phyloP scores from a whole-genome alignment of 2,888 invertebrate genomes.

The Drymonia ruficornis region DNA sequence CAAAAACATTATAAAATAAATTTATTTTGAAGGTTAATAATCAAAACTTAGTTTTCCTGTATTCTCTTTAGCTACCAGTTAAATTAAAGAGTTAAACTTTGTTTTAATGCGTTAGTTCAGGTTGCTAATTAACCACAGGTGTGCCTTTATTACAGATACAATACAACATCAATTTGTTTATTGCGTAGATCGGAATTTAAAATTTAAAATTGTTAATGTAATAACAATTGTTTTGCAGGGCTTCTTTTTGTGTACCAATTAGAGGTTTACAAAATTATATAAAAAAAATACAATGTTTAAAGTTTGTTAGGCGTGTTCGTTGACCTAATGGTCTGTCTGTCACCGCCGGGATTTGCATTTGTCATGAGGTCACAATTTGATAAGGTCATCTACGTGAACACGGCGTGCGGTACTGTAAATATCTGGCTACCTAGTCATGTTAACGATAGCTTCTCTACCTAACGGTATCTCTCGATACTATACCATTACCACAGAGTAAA shows the following conservation, averaged over 20 bases:
- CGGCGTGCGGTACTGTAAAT: constrained; percentile 1
- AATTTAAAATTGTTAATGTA: no score
- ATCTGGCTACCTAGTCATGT: neutral
- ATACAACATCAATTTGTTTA: no score
- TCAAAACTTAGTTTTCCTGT: neutral
- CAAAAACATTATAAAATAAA: no score
- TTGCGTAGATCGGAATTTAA: no score
- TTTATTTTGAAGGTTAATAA: neutral
- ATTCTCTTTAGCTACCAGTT: no score
- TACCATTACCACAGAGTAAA: no score
- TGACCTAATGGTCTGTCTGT: constrained; percentile 26
- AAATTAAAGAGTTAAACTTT: no score
- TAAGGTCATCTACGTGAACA: constrained; percentile 33
- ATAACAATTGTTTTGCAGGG: no score
- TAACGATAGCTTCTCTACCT: neutral
- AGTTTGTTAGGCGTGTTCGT: neutral
- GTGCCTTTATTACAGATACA: no score
- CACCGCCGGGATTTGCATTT: constrained; percentile 34
- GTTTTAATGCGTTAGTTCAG: no score
- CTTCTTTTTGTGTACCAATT: no score
- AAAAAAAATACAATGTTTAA: neutral
- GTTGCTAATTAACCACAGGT: no score
- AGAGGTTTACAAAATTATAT: neutral
- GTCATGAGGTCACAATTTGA: constrained; percentile 41
- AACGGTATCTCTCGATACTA: neutral